Evolutionary conservation across 2,888 invertebrate species (phyloP).

Genomic region (Acanthosepion pharaonis): DNA sequence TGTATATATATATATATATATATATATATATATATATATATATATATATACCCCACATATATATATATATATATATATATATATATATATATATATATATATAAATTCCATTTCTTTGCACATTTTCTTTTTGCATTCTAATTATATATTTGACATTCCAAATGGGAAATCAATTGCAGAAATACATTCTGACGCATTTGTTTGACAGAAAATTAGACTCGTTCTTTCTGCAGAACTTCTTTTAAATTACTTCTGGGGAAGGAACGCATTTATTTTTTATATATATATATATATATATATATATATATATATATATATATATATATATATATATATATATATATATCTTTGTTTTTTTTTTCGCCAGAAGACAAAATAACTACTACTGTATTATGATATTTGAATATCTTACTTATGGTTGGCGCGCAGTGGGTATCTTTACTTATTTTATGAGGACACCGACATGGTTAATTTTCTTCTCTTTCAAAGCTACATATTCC

Average conservation of each 20-base stretch:
- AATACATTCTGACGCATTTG: background rate
- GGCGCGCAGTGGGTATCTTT: background rate
- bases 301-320: background rate
- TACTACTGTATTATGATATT: background rate
- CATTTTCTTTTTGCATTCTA: background rate
- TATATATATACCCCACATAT: no score
- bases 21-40: no score
- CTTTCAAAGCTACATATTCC: background rate
- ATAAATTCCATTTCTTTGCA: no score
- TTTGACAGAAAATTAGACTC: background rate
- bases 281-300: background rate
- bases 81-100: no score
- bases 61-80: no score
- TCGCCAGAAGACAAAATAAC: background rate
- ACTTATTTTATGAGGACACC: background rate
- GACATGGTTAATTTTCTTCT: background rate
- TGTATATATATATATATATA: no score
- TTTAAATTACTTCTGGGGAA: background rate
- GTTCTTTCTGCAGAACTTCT: background rate
- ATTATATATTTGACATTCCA: background rate
- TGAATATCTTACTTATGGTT: background rate
- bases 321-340: background rate
- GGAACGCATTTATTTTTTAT: background rate
- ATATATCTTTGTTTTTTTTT: background rate
- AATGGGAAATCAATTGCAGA: conserved; percentile 17